Base-by-base conservation (phyloP, 92 coral and sea anemone species). In the Porites cylindrica region DNA sequence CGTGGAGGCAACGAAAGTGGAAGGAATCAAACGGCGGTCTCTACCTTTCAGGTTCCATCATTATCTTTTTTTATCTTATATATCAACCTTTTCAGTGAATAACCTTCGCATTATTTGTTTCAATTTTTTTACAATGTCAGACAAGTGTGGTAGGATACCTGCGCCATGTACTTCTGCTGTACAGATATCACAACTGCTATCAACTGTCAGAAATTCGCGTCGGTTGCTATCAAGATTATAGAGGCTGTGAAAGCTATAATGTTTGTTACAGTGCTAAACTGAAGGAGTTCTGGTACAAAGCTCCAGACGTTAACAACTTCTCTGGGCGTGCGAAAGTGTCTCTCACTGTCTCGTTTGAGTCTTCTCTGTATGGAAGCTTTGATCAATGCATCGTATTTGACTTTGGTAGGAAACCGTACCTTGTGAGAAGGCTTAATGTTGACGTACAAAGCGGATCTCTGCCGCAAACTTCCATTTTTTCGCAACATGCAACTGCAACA, bases 311-410 rank as follows among this genome's bases (percentile, higher is more conserved):
- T 53, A 51, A 19, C 21, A 54, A 26, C 6, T 59, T 24, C 7
- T 19, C 68, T 1, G 89, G 89, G 3, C 83, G 77, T 9, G 24
- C 60, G 10, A 78, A 80, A 18, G 77, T 93, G 14, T 53, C 67
- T 66, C 69, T 83, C 16, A 74, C 81, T 3, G 91, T 95, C 71
- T 61, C 92, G 4, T 95, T 95, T 80, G 65, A 26, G 6, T 62
- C 93, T 2, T 19, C 71, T 2, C 79, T 89, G 18, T 82, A 54
- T 74, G 98, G 98, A 18, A 93, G 91, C 75, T 95, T 95, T 77
- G 83, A 88, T 6, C 96, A 93, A 66, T 64, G 91, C 50, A 89
- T 95, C 51, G 76, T 90, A 62, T 90, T 95, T 63, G 94, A 95
- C 60, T 95, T 95, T 75, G 98, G 96, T 38, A 85, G 17, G 20